A percentile compares a stretch with the other conserved stretches of the same genome.
These are phyloP conservation scores for Prosopocoilus inquinatus DNA, from an alignment of 2,888 invertebrate genomes.

Conservation along the genomic window DNA sequence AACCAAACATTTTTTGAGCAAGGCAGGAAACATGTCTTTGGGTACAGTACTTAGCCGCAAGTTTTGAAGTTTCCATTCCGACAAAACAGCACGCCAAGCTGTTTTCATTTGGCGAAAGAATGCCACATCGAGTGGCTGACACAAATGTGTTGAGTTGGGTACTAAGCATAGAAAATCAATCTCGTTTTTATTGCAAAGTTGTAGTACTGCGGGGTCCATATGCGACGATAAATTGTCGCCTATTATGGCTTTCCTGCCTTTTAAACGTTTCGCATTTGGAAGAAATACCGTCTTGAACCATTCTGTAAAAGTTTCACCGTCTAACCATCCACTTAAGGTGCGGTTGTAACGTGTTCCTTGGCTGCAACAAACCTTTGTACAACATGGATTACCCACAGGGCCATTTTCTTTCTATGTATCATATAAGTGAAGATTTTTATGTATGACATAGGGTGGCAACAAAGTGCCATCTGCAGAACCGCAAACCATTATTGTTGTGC, in stretches of 20 bases:
- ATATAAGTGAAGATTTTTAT: slow-evolving; percentile 37
- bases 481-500: slow-evolving; percentile 44
- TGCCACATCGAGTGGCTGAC: slow-evolving; percentile 7
- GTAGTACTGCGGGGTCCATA: slow-evolving; percentile 5
- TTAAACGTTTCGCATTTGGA: slow-evolving; percentile 16
- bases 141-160: slow-evolving; percentile 4
- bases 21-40: not conserved
- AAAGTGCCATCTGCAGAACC: slow-evolving; percentile 40
- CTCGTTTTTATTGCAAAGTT: slow-evolving; percentile 3
- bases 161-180: slow-evolving; percentile 5
- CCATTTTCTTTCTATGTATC: slow-evolving; percentile 13
- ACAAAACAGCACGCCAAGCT: not conserved
- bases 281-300: slow-evolving; percentile 16
- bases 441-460: slow-evolving; percentile 45
- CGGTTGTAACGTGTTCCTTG: slow-evolving; percentile 9
- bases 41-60: not conserved
- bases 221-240: slow-evolving; percentile 17
- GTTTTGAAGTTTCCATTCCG: slow-evolving; percentile 5
- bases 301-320: slow-evolving; percentile 16
- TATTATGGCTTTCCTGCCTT: slow-evolving; percentile 15
- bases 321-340: slow-evolving; percentile 10
- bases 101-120: slow-evolving; percentile 4
- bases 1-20: too few relatives aligned
- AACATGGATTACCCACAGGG: slow-evolving; percentile 12
- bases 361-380: slow-evolving; percentile 13